Evolutionary conservation across 2,888 invertebrate species (phyloP), one percentile per base, ranked within the genome.

Genomic region (Neocrepidodera transversa): DNA sequence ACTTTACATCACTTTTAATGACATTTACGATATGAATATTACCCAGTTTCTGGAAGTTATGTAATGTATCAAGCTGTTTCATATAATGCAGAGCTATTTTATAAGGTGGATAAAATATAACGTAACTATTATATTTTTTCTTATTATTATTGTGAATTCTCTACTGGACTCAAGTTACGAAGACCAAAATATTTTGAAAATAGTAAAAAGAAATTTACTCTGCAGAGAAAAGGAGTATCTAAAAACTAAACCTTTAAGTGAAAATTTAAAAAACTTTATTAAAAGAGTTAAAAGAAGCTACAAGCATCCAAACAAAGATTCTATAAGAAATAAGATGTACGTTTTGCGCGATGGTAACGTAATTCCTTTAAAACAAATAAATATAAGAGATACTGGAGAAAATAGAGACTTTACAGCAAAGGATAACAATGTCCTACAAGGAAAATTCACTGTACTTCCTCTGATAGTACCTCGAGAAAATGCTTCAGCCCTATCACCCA

Each of bases 401-500:
- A 47, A 63, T 5, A 36, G 51, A 17, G 36, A 51, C 13, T 43
- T 55, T 35, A 35, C 54, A 7, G 59, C 14, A 14, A 7, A 43
- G 45, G 45, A 20, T 3, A n/a, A 20, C 10, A 14, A 17, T 2
- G 23, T 23, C 6, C 11, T 23, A 16, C 26, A 51, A 14, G 54
- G 50, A 1, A 67, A 63, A 36, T 70, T 67, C 49, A 70, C 71
- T 5, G 71, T 70, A 11, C 65, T 70, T 16, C 70, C 71, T 6
- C 58, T 71, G 40, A 63, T 71, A 7, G 59, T 71, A 38, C 70
- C 69, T 13, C 49, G 13, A 26, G 26, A 45, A 26, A 45, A 45
- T 28, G 7, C 26, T 14, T 8, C 13, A 6, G n/a, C 2, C 17
- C n/a, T n/a, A n/a, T n/a, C n/a, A n/a, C n/a, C n/a, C n/a, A n/a